Evolutionary conservation across 2,797 vertebrate species (phyloP).

Genomic region (Novumbra hubbsi): DNA sequence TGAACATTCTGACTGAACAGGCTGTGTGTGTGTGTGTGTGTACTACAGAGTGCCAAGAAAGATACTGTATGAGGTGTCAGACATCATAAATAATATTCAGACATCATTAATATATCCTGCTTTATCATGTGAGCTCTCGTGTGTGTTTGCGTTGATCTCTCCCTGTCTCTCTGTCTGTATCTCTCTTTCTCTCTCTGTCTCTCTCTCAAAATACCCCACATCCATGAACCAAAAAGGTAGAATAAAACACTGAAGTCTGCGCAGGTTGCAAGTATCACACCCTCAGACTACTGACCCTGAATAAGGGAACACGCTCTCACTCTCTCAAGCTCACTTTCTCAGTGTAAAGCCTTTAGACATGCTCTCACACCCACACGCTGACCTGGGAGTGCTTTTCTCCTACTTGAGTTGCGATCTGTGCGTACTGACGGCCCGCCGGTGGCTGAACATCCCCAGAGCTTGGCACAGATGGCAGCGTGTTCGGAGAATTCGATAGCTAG

Average conservation of each 20-base stretch:
- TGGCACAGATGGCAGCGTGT: background rate
- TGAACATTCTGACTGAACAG: conserved; percentile 62
- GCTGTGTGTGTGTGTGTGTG: background rate
- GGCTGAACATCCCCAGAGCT: conserved; percentile 33
- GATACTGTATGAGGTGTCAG: conserved; percentile 60
- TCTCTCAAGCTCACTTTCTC: background rate
- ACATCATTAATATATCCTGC: conserved; percentile 66
- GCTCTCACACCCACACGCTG: conserved; percentile 3
- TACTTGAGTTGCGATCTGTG: conserved; percentile 34
- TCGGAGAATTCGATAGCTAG: background rate
- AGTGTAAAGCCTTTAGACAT: no score
- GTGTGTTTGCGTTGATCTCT: conserved; percentile 3
- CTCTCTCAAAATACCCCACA: conserved; percentile 65
- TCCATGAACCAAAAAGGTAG: conserved; percentile 65
- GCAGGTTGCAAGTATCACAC: conserved; percentile 64
- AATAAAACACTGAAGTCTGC: conserved; percentile 73
- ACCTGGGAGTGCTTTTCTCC: conserved; percentile 45
- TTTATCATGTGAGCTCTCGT: conserved; percentile 65
- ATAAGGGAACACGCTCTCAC: conserved; percentile 3
- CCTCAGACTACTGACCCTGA: conserved; percentile 44
- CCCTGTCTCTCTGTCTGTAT: conserved; percentile 16
- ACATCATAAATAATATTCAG: conserved; percentile 47
- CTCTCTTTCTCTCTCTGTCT: conserved; percentile 34
- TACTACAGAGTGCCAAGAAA: conserved; percentile 39
- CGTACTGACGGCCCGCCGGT: conserved; percentile 50